Conservation (phyloP, 2,113 vertebrate genomes). For the Engraulis encrasicolus region DNA sequence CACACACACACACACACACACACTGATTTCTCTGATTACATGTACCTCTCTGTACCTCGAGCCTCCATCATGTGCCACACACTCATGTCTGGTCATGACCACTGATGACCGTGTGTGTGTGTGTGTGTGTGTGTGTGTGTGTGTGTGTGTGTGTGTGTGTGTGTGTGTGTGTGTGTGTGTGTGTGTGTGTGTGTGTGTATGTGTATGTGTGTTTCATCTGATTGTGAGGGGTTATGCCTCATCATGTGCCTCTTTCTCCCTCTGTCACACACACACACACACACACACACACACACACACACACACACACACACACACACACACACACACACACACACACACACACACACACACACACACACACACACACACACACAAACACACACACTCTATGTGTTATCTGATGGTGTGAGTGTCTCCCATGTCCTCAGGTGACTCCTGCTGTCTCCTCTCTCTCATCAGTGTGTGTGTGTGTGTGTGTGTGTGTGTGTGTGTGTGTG, state of each 20-base stretch:
- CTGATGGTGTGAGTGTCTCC: too few species aligned
- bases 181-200: too few species aligned
- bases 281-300: background rate
- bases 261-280: background rate
- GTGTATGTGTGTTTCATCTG: too few species aligned
- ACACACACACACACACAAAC: background rate
- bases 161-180: too few species aligned
- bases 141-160: too few species aligned
- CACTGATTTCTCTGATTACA: background rate
- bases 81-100: background rate
- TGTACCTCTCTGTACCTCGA: background rate
- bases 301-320: constrained; percentile 13
- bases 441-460: too few species aligned
- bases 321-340: background rate
- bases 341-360: background rate
- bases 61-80: background rate
- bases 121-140: background rate
- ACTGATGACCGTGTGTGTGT: background rate
- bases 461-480: too few species aligned
- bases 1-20: too few species aligned
- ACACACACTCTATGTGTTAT: too few species aligned
- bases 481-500: too few species aligned
- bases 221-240: background rate
- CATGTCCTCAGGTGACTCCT: too few species aligned
- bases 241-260: too few species aligned